Conservation (phyloP, 1,140 invertebrate species). For the Drosophila chauvacae region DNA sequence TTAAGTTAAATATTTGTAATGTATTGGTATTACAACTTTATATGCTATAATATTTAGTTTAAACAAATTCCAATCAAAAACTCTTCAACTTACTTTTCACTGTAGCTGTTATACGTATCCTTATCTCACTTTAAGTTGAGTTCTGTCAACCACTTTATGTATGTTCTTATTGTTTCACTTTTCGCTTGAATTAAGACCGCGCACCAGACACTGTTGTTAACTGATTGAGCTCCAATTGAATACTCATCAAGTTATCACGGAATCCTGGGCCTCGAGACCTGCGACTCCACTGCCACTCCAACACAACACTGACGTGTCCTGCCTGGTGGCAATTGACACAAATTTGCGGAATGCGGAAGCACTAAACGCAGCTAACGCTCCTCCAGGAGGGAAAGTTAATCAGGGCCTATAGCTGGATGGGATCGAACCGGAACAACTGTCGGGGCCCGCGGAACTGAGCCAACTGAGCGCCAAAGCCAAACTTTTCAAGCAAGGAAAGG, state of each 20-base stretch:
- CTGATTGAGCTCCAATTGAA: conserved; percentile 76
- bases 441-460: conserved; percentile 48
- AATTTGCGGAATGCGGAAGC: conserved; percentile 74
- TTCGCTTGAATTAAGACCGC: conserved; percentile 32
- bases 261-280: conserved; percentile 33
- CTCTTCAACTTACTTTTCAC: conserved; percentile 43
- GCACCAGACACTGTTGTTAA: conserved; percentile 63
- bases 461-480: conserved; percentile 59
- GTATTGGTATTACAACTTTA: no score
- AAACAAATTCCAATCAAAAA: neutral
- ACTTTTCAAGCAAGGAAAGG: conserved; percentile 42
- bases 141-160: neutral
- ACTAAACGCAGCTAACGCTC: conserved; percentile 63
- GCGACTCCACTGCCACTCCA: conserved; percentile 1
- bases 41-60: neutral
- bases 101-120: neutral
- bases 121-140: conserved; percentile 4
- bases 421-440: conserved; percentile 41
- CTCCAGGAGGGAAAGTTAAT: conserved; percentile 46
- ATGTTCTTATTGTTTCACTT: conserved; percentile 10
- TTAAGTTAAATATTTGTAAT: no score
- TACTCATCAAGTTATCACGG: conserved; percentile 66
- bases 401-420: conserved; percentile 14
- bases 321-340: conserved; percentile 72
- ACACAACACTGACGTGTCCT: conserved; percentile 36